These are phyloP conservation scores for Rotaria sp. DNA, from an alignment of 2,888 invertebrate species.

Conservation along the genomic window DNA sequence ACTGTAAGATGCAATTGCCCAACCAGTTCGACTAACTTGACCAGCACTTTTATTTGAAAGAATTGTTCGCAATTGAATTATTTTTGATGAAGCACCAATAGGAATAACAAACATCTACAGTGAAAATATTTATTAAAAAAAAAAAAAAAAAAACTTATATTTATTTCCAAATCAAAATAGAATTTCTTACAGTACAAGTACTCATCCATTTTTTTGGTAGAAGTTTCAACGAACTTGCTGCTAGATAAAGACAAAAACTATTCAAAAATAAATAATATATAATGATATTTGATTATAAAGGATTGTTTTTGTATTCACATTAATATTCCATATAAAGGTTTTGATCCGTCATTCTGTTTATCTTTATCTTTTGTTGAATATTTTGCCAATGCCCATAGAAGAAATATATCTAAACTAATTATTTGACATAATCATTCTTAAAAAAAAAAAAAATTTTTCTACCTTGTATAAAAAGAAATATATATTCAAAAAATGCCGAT, in stretches of 20 bases:
- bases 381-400: neutral
- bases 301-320: neutral
- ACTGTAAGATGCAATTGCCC: neutral
- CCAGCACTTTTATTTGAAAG: neutral
- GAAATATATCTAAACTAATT: neutral
- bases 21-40: neutral
- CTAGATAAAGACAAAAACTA: neutral
- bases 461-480: neutral
- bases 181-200: neutral
- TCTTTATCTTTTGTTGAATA: neutral
- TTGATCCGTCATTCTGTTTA: neutral
- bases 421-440: neutral
- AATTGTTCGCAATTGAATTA: neutral
- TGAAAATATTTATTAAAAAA: neutral
- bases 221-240: neutral
- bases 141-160: no score
- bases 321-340: neutral
- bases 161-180: no score
- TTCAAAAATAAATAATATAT: neutral
- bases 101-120: neutral
- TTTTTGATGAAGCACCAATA: slow-evolving; percentile 7
- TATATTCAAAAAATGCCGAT: neutral
- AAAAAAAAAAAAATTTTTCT: neutral
- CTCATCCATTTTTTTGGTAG: neutral
- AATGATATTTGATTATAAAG: neutral